These are phyloP conservation scores for Heloderma charlesbogerti DNA, from an alignment of 2,113 vertebrate species.

Conservation along the genomic window DNA sequence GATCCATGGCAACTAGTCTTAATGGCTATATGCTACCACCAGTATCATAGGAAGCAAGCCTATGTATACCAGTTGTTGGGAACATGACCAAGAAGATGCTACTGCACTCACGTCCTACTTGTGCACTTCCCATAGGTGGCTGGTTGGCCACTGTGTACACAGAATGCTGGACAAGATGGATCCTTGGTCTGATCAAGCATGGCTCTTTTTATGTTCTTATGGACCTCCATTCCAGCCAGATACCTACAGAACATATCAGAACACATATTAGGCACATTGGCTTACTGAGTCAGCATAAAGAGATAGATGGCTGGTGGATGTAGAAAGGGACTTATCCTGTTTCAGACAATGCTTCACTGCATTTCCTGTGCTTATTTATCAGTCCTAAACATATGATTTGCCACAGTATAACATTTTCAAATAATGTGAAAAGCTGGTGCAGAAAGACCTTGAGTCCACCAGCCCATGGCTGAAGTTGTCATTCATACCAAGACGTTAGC, in stretches of 20 bases:
- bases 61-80: no score
- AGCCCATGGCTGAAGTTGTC: neutral
- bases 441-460: neutral
- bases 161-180: no score
- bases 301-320: neutral
- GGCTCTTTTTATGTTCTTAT: neutral
- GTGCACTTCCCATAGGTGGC: no score
- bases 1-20: no score
- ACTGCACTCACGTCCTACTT: no score
- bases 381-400: neutral
- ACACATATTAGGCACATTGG: neutral
- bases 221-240: neutral
- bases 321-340: neutral
- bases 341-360: neutral
- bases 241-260: neutral
- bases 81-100: no score
- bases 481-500: neutral
- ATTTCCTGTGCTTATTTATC: neutral
- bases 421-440: neutral
- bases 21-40: no score
- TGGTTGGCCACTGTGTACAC: no score
- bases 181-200: no score
- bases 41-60: no score
- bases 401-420: neutral
- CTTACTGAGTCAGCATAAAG: neutral